These are phyloP conservation scores for Palythoa grandiflora DNA, from an alignment of 92 coral and sea anemone genomes.

Conservation along the genomic window DNA sequence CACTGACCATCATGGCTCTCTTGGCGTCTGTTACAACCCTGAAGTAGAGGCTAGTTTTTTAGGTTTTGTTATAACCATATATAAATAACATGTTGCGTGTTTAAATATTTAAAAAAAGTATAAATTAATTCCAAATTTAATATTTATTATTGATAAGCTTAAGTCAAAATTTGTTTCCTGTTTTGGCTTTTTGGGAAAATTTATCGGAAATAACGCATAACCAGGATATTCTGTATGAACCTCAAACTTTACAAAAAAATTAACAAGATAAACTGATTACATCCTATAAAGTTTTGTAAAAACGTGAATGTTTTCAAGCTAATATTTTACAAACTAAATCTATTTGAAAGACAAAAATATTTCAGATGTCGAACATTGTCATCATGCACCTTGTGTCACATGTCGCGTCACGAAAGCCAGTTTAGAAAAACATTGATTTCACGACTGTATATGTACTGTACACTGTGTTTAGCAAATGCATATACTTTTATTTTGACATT, in stretches of 20 bases:
- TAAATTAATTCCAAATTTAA: background rate
- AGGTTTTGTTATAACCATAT: too few relatives aligned
- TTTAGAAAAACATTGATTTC: too few relatives aligned
- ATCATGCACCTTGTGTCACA: background rate
- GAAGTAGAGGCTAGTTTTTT: too few relatives aligned
- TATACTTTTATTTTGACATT: background rate
- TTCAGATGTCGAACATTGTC: background rate
- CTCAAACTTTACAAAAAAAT: too few relatives aligned
- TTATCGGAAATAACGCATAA: too few relatives aligned
- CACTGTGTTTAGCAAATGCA: background rate
- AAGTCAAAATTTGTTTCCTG: background rate
- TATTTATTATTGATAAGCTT: background rate
- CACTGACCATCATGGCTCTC: too few relatives aligned
- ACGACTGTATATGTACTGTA: background rate
- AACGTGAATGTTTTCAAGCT: background rate
- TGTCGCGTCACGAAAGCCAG: background rate
- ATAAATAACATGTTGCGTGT: background rate
- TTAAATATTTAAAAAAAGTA: too few relatives aligned
- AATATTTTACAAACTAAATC: too few relatives aligned
- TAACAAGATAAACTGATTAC: too few relatives aligned
- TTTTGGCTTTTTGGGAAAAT: background rate
- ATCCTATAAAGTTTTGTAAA: background rate
- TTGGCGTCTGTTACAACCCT: too few relatives aligned
- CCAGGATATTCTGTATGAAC: too few relatives aligned
- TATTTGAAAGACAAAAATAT: too few relatives aligned